phyloP scores from a whole-genome alignment of 2,113 vertebrate species.

The Furnarius figulus region DNA sequence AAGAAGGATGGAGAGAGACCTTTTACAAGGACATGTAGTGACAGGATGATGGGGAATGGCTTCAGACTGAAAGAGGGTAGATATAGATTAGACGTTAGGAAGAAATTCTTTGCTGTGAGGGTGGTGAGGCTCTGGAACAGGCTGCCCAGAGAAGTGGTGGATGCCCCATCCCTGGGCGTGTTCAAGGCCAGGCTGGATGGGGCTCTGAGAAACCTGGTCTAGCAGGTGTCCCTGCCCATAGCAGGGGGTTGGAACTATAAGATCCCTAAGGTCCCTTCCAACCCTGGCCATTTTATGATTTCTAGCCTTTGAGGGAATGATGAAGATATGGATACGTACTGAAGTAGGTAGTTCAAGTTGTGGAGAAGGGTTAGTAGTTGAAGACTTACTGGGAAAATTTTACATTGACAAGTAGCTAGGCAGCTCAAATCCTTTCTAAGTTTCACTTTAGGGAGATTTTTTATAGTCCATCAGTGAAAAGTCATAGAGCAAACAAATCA shows the following conservation, averaged over 20 bases:
- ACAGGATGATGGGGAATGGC: neutral
- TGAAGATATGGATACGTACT: neutral
- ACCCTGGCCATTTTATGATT: neutral
- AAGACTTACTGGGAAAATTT: neutral
- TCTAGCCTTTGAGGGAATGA: neutral
- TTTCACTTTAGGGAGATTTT: neutral
- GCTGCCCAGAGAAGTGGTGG: neutral
- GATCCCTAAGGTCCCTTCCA: neutral
- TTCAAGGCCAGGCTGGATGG: neutral
- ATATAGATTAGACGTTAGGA: neutral
- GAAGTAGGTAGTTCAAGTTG: neutral
- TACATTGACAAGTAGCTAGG: neutral
- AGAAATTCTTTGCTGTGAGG: neutral
- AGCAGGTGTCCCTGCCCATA: neutral
- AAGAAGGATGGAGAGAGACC: neutral
- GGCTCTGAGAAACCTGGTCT: neutral
- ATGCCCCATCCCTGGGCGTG: neutral
- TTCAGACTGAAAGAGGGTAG: neutral
- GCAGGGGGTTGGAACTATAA: neutral
- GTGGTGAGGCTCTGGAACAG: neutral
- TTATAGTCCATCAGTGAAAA: neutral
- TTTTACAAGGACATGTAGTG: neutral
- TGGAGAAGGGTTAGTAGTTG: neutral
- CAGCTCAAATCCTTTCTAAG: neutral
- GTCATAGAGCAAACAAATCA: neutral